Evolutionary conservation across 2,113 vertebrate genomes (phyloP), one percentile per base, ranked within the genome.

Genomic region (Peromyscus polionotus): DNA sequence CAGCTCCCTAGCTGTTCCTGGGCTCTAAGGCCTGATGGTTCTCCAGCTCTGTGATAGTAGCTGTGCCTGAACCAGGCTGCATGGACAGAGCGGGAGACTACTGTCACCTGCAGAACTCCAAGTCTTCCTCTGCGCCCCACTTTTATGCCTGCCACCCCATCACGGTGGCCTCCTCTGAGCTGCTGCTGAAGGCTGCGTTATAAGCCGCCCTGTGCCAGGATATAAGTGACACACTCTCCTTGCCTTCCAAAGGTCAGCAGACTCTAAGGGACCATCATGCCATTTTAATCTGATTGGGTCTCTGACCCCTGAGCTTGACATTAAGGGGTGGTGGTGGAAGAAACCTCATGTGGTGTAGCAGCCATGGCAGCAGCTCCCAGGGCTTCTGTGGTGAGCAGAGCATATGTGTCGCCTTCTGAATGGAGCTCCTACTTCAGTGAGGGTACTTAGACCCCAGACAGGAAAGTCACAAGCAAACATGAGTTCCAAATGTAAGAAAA

Each of bases 331-430:
- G 4, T 42, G 42, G 42, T 42, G 42, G 42, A 42, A 65, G 14
- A 33, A 16, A 36, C 5, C 2, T 57, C 54, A 68, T 17, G 22
- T 22, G 14, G 57, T 24, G 54, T n/a, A 87, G 57, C 42, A 61
- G 94, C 22, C 20, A 3, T 36, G 1, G 1, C 4, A 63, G n/a
- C 33, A 36, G 68, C 61, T 73, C 36, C 19, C 57, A n/a, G 45
- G 36, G 12, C 39, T 61, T 61, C 26, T 2, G 1, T 9, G 16
- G 17, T 91, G 45, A 95, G 54, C 22, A 42, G 16, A 20, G 8
- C 48, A 24, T 3, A 26, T 1, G 0, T 0, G 0, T 31, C 22
- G 9, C 48, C 84, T 22, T 86, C n/a, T 22, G 59, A 11, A 10
- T 24, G 24, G 54, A 70, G 54, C 70, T 88, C 19, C 4, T 26